These are phyloP conservation scores for Nematopogon swammerdamellus DNA, from an alignment of 2,888 invertebrate genomes.

Conservation along the genomic window DNA sequence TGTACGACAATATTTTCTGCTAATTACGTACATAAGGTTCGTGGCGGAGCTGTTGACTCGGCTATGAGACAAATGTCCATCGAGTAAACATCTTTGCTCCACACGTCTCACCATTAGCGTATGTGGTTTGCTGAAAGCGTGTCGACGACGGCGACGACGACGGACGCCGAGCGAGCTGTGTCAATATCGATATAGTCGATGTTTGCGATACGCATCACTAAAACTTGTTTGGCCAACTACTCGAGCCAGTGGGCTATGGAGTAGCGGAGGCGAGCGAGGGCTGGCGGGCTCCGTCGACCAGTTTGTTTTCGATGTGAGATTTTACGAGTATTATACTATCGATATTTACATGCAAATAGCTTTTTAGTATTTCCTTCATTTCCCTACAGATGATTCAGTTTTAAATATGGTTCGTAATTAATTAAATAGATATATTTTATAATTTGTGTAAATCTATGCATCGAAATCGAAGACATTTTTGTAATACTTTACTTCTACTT, in stretches of 20 bases:
- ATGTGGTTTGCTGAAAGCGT: background rate
- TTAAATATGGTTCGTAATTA: too few species aligned
- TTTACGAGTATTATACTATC: too few species aligned
- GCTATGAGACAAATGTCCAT: background rate
- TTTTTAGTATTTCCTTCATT: too few species aligned
- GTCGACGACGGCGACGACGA: background rate
- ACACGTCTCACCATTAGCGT: conserved; percentile 41
- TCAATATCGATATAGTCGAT: conserved; percentile 14
- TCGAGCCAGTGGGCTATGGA: conserved; percentile 16
- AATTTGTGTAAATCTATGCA: too few species aligned
- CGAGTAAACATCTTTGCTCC: conserved; percentile 25
- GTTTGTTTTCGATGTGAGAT: too few species aligned
- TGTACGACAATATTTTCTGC: background rate
- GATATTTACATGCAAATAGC: too few species aligned
- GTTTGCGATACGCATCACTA: conserved; percentile 58
- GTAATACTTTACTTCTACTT: too few species aligned
- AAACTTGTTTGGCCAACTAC: conserved; percentile 38
- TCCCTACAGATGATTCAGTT: too few species aligned
- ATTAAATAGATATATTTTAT: too few species aligned
- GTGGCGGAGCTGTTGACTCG: background rate
- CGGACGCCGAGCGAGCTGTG: background rate
- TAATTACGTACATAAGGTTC: background rate
- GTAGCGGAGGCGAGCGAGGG: too few species aligned
- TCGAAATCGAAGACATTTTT: too few species aligned
- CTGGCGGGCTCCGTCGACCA: too few species aligned